A percentile compares a stretch with the other conserved stretches of the same genome.
Conservation (phyloP, 2,797 vertebrate genomes). For the Halcyon chelicuti region DNA sequence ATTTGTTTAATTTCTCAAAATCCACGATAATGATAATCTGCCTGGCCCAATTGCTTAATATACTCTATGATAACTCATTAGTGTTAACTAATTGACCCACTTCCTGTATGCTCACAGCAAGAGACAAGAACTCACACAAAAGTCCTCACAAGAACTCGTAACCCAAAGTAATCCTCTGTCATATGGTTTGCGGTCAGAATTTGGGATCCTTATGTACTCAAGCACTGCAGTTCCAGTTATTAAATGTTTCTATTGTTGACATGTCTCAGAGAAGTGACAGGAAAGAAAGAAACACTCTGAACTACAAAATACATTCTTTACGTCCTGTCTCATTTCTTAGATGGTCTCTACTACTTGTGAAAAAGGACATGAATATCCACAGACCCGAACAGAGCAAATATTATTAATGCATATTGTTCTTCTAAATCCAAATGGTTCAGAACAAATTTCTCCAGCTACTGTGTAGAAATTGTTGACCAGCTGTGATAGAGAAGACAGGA, state of each 20-base stretch:
- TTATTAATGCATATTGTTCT: neutral
- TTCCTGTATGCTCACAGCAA: neutral
- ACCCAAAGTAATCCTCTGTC: neutral
- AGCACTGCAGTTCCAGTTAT: neutral
- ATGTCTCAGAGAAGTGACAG: neutral
- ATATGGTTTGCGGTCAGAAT: neutral
- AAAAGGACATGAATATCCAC: neutral
- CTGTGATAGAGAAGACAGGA: neutral
- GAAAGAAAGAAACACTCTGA: neutral
- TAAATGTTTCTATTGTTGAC: neutral
- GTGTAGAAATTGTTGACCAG: neutral
- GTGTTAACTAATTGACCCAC: neutral
- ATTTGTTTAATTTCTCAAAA: neutral
- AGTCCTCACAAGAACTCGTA: neutral
- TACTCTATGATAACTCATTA: neutral
- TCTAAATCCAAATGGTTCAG: neutral
- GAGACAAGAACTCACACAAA: neutral
- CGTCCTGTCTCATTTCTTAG: neutral
- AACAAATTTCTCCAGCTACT: neutral
- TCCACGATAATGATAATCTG: constrained; percentile 7
- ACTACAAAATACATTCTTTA: neutral
- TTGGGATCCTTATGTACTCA: neutral
- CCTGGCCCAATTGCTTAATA: neutral
- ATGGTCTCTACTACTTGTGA: neutral
- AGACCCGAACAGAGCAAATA: neutral